These are phyloP conservation scores for Stenopsyche tienmushanensis DNA, from an alignment of 1,140 invertebrate species.

Conservation along the genomic window DNA sequence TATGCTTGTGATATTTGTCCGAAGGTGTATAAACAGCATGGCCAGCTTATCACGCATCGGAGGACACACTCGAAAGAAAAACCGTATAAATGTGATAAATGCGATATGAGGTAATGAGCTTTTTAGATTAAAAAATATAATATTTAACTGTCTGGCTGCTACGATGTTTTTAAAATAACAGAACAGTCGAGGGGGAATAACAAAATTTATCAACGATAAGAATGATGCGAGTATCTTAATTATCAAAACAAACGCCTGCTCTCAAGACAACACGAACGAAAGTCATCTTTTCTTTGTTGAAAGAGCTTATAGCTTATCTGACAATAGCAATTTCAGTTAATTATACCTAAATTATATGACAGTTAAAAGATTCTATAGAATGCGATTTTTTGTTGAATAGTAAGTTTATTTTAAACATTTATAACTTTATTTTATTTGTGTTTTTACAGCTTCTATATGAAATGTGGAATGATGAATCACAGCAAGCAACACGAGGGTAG, in stretches of 20 bases:
- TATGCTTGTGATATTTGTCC: slow-evolving; percentile 40
- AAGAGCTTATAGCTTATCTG: not conserved
- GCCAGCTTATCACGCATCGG: slow-evolving; percentile 35
- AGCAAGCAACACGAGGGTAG: slow-evolving; percentile 34
- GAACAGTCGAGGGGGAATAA: no score
- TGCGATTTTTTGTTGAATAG: no score
- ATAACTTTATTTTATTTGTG: no score
- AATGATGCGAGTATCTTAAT: no score
- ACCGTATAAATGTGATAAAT: slow-evolving; percentile 43
- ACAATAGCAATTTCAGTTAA: not conserved
- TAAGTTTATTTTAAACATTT: no score
- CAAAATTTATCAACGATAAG: no score
- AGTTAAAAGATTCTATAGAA: no score
- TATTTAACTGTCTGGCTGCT: not conserved
- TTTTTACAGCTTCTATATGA: slow-evolving; percentile 36
- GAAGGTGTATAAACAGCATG: slow-evolving; percentile 41
- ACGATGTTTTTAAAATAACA: no score
- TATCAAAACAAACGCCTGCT: no score
- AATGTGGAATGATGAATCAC: slow-evolving; percentile 31
- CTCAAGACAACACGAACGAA: no score
- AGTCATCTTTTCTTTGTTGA: no score
- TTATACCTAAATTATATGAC: no score
- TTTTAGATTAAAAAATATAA: not conserved
- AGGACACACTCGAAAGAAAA: slow-evolving; percentile 41
- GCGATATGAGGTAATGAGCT: slow-evolving; percentile 35